Base-by-base conservation (phyloP, 1,140 invertebrate genomes). In the Camponotus pennsylvanicus region DNA sequence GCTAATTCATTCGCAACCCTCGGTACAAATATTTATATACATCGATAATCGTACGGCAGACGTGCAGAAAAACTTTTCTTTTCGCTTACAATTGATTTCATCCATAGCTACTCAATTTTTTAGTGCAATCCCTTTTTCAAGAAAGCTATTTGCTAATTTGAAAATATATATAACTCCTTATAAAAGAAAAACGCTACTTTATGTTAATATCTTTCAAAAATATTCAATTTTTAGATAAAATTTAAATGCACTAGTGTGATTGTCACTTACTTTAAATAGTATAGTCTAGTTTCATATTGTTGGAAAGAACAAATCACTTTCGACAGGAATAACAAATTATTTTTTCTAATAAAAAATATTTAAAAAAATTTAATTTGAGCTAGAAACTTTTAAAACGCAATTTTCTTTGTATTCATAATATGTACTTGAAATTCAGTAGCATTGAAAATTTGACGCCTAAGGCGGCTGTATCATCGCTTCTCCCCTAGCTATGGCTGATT, bases 1-100 rank as follows among this genome's bases (percentile, higher is more conserved):
- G 70, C 66, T 89, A 89, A 89, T 89, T 89, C 88, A 73, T 52
- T 61, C 61, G 27, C 73, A 66, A 75, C 82, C 75, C 70, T 18
- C 63, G 34, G 37, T 61, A 78, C 73, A 78, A 85, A 85, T 85
- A 78, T 85, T 85, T 85, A 78, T 85, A 85, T 61, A 85, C 82
- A 75, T 75, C 69, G 18, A 8, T 73, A 83, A 83, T 83, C 79
- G 79, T 49, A 59, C 42, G 49, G 69, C 13, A 27, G n/a, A 71
- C 34, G 27, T 57, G 40, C 27, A 9, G 18, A 82, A 79, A 71
- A 32, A 55, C 34, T 45, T 21, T 59, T 45, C 18, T 80, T 11
- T 34, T 69, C 21, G 27, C n/a, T 55, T 21, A 27, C 27, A 42
- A 40, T 49, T 8, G 42, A 34, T n/a, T n/a, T 70, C 0, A 13